phyloP scores from a whole-genome alignment of 2,113 vertebrate genomes.

The Hystrix brachyura region DNA sequence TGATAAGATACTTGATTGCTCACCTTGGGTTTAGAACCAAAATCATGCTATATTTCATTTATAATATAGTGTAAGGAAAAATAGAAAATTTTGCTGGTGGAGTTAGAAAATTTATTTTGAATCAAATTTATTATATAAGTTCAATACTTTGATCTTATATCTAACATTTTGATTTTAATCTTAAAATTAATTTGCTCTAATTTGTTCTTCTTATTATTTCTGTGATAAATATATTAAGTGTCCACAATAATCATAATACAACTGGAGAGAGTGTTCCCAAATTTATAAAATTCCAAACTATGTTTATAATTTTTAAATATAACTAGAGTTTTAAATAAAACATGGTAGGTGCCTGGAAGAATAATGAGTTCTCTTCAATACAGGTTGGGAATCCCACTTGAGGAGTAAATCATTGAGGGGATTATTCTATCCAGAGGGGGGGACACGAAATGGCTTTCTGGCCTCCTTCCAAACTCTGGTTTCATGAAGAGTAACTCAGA shows the following conservation, averaged over 20 bases:
- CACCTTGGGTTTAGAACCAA: conserved; percentile 62
- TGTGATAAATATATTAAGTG: background rate
- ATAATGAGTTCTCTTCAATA: background rate
- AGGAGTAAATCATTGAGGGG: background rate
- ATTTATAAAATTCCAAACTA: conserved; percentile 4
- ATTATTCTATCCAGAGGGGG: background rate
- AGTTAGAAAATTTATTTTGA: conserved; percentile 16
- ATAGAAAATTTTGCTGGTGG: background rate
- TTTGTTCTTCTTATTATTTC: conserved; percentile 1
- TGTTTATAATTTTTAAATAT: background rate
- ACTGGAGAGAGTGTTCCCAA: background rate
- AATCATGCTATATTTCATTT: background rate
- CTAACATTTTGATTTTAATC: conserved; percentile 19
- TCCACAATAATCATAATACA: background rate
- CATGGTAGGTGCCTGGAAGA: background rate
- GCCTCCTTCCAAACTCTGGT: background rate
- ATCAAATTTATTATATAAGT: conserved; percentile 7
- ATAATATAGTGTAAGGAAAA: background rate
- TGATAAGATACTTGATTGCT: background rate
- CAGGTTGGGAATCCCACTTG: background rate
- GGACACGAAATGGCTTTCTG: background rate
- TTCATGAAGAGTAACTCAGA: background rate
- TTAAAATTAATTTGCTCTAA: conserved; percentile 43
- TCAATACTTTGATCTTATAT: conserved; percentile 41
- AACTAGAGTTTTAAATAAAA: conserved; percentile 35